Evolutionary conservation across 2,888 invertebrate species (phyloP).

Genomic region (Drosophila subquinaria): DNA sequence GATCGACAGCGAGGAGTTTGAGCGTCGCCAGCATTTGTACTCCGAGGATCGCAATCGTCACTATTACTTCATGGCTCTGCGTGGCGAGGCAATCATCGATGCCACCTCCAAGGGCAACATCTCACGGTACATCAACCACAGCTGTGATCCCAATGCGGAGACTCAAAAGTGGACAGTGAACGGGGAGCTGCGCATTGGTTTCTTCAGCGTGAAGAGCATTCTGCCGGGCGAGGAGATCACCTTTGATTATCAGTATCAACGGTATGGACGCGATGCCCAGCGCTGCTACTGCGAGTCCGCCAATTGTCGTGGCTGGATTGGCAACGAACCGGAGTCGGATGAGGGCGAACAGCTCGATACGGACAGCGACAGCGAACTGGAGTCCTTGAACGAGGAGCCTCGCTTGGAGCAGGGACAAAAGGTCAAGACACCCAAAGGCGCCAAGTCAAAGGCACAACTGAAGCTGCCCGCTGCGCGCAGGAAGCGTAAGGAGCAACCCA

Average conservation of each 20-base stretch:
- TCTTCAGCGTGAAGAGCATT: slow-evolving; percentile 95
- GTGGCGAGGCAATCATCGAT: slow-evolving; percentile 97
- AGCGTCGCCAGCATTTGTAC: slow-evolving; percentile 94
- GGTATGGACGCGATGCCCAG: slow-evolving; percentile 98
- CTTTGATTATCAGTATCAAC: slow-evolving; percentile 99
- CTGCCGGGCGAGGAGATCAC: slow-evolving; percentile 97
- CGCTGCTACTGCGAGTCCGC: slow-evolving; percentile 96
- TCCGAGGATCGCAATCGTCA: slow-evolving; percentile 96
- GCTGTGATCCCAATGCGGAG: slow-evolving; percentile 99
- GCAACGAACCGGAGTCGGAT: slow-evolving; percentile 92
- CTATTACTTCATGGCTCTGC: slow-evolving; percentile 99
- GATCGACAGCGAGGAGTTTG: slow-evolving; percentile 95
- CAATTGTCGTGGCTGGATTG: slow-evolving; percentile 98
- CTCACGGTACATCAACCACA: slow-evolving; percentile 99
- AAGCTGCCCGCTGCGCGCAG: slow-evolving; percentile 38
- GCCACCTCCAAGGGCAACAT: slow-evolving; percentile 98
- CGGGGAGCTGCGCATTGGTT: slow-evolving; percentile 97
- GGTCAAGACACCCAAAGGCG: slow-evolving; percentile 23
- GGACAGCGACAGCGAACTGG: slow-evolving; percentile 87
- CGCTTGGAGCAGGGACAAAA: slow-evolving; percentile 38
- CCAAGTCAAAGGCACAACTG: slow-evolving; percentile 30
- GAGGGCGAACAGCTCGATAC: slow-evolving; percentile 87
- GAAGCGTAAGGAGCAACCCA: slow-evolving; percentile 59
- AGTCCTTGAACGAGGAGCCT: slow-evolving; percentile 87
- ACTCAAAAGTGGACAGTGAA: slow-evolving; percentile 99